Evolutionary conservation across 2,113 vertebrate genomes (phyloP).

Genomic region (Hippoglossus stenolepis): DNA sequence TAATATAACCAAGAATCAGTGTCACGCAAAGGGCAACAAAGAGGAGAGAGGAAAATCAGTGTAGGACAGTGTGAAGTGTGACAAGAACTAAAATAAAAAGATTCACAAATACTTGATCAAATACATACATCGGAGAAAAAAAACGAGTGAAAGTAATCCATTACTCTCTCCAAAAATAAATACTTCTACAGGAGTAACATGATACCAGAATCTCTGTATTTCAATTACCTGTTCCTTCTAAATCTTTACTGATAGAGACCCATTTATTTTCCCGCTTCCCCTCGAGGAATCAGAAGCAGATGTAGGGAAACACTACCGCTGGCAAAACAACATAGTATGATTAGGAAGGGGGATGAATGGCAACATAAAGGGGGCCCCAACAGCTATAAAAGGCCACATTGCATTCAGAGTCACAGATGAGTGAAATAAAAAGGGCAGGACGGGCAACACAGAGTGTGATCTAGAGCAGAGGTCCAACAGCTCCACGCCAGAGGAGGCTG

Average conservation of each 20-base stretch:
- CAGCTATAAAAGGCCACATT: slow-evolving; percentile 59
- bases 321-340: slow-evolving; percentile 51
- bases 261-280: slow-evolving; percentile 55
- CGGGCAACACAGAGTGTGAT: slow-evolving; percentile 52
- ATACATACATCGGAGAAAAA: slow-evolving; percentile 29
- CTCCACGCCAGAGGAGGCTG: slow-evolving; percentile 48
- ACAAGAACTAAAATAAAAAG: not conserved
- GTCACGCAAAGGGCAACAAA: not conserved
- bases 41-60: not conserved
- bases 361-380: slow-evolving; percentile 28
- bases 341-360: slow-evolving; percentile 53
- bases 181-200: slow-evolving; percentile 56
- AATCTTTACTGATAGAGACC: slow-evolving; percentile 69
- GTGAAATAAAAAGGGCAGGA: slow-evolving; percentile 31
- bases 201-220: slow-evolving; percentile 55
- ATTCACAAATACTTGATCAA: slow-evolving; percentile 5
- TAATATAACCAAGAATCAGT: not conserved
- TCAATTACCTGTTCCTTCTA: slow-evolving; percentile 60
- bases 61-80: not conserved
- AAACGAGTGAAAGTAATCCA: slow-evolving; percentile 24
- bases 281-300: slow-evolving; percentile 72
- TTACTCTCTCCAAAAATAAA: slow-evolving; percentile 52
- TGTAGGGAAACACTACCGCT: slow-evolving; percentile 59
- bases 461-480: slow-evolving; percentile 41
- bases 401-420: slow-evolving; percentile 51